These are phyloP conservation scores for Amazona vittata DNA, from an alignment of 2,113 vertebrate species.

Conservation along the genomic window DNA sequence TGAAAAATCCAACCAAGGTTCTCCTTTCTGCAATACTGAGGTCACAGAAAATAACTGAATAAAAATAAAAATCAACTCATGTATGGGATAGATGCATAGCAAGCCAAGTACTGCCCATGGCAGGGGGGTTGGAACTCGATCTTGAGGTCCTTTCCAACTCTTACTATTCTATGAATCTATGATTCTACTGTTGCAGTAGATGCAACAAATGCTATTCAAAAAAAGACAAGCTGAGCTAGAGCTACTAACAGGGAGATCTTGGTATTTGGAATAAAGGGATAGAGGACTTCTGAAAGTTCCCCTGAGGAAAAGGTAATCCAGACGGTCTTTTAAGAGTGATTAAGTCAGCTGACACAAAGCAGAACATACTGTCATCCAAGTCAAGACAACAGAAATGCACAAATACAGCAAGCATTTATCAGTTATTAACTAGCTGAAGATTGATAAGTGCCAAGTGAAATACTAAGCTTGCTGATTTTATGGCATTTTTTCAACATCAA, in stretches of 20 bases:
- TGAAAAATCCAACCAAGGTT: background rate
- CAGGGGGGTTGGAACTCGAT: no score
- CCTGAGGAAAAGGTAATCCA: background rate
- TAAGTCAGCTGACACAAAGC: slow-evolving; percentile 15
- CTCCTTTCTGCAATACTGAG: background rate
- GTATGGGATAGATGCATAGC: background rate
- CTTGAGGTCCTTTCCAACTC: no score
- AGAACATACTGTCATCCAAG: slow-evolving; percentile 17
- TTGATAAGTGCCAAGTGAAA: background rate
- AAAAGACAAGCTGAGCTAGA: background rate
- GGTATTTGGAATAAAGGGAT: background rate
- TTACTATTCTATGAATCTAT: no score
- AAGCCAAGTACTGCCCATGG: background rate
- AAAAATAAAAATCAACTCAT: background rate
- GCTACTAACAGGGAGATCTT: background rate
- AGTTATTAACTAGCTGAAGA: background rate
- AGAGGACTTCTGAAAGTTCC: background rate
- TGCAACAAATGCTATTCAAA: background rate
- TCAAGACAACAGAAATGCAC: background rate
- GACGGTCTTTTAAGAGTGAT: background rate
- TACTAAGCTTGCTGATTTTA: background rate
- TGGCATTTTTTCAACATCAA: background rate
- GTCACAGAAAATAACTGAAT: background rate
- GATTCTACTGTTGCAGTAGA: background rate
- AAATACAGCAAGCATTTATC: background rate